phyloP scores from a whole-genome alignment of 1,140 invertebrate species.

The Magallana angulata region DNA sequence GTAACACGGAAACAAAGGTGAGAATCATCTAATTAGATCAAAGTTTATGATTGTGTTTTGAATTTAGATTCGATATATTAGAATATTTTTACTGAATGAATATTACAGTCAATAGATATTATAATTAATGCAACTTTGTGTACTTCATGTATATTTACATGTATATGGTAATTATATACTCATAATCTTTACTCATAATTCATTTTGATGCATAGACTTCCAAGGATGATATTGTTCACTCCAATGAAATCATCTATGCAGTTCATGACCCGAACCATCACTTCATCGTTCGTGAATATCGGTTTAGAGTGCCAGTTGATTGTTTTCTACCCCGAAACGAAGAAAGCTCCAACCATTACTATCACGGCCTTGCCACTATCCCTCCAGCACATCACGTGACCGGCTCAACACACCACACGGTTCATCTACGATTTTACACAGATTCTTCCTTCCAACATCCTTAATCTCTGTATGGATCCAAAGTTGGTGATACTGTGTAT shows the following conservation, averaged over 20 bases:
- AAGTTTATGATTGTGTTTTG: too few relatives aligned
- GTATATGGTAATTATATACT: too few relatives aligned
- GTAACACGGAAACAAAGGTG: slow-evolving; percentile 20
- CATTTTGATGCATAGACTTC: background rate
- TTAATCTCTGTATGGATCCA: background rate
- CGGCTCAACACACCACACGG: background rate
- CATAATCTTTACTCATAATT: background rate
- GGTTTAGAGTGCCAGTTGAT: slow-evolving; percentile 26
- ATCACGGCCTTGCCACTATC: slow-evolving; percentile 12
- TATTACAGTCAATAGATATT: too few relatives aligned
- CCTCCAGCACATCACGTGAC: slow-evolving; percentile 11
- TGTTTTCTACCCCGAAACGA: slow-evolving; percentile 37
- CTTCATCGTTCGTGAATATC: slow-evolving; percentile 40
- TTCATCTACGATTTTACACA: slow-evolving; percentile 40
- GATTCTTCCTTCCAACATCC: slow-evolving; percentile 33
- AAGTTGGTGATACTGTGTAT: slow-evolving; percentile 43
- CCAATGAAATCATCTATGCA: slow-evolving; percentile 35
- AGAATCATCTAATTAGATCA: background rate
- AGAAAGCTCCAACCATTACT: background rate
- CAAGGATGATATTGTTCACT: background rate
- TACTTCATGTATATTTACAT: too few relatives aligned
- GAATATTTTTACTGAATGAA: too few relatives aligned
- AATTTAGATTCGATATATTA: too few relatives aligned
- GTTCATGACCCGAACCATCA: slow-evolving; percentile 45
- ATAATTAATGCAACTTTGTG: too few relatives aligned